Conservation (phyloP, 35 echinoderm and acorn worm genomes). For the Apostichopus californicus region DNA sequence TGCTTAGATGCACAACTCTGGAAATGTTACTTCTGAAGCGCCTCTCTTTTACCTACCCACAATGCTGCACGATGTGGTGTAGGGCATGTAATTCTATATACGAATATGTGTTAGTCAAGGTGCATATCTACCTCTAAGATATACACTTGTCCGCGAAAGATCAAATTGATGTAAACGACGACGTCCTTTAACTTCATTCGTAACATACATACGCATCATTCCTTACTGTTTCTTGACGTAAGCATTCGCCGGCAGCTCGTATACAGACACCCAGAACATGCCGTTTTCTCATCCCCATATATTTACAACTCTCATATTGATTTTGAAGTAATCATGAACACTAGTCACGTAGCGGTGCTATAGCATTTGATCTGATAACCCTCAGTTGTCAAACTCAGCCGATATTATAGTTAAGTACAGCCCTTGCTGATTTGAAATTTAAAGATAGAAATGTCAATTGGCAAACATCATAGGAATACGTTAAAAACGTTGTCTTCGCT, state of each 20-base stretch:
- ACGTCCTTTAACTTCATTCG: no score
- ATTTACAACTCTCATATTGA: constrained; percentile 1
- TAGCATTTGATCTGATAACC: constrained; percentile 15
- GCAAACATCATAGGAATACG: neutral
- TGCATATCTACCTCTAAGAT: neutral
- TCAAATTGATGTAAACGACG: neutral
- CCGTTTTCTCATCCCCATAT: neutral
- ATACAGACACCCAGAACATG: neutral
- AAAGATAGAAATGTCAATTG: constrained; percentile 20
- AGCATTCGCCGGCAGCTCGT: neutral
- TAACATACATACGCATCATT: neutral
- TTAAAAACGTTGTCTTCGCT: constrained; percentile 6
- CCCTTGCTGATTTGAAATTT: constrained; percentile 11
- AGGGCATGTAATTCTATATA: neutral
- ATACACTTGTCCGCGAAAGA: neutral
- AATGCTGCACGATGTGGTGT: neutral
- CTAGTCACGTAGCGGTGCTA: constrained; percentile 2
- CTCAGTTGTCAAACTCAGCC: constrained; percentile 2
- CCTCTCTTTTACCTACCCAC: no score
- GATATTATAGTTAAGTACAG: neutral
- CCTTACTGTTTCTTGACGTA: neutral
- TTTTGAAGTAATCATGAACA: neutral
- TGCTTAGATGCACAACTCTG: no score
- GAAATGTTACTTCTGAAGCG: no score
- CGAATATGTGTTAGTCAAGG: neutral